A percentile compares a stretch with the other conserved stretches of the same genome.
Conservation (phyloP, 1,140 invertebrate genomes). For the Cardiocondyla obscurior region DNA sequence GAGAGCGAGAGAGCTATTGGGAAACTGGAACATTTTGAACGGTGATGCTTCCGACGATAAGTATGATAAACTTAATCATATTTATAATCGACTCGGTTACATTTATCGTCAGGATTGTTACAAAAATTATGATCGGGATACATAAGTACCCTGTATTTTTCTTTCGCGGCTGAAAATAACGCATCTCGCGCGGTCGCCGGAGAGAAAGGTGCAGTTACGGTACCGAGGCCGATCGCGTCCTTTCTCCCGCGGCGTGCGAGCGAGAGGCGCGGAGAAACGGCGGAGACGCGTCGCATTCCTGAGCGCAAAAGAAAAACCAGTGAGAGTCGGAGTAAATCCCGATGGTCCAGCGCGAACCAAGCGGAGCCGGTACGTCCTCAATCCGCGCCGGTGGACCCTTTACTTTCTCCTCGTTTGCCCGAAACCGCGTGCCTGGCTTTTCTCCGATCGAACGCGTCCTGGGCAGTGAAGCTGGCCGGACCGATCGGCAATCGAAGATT, state of each 20-base stretch:
- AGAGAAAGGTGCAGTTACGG: conserved; percentile 76
- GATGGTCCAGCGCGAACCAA: conserved; percentile 50
- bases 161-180: conserved; percentile 74
- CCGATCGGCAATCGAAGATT: too few species aligned
- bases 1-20: too few species aligned
- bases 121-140: too few species aligned
- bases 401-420: conserved; percentile 39
- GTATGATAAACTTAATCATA: too few species aligned
- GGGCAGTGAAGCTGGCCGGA: too few species aligned
- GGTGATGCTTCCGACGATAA: too few species aligned
- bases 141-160: too few species aligned
- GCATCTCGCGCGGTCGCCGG: conserved; percentile 45
- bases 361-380: conserved; percentile 22
- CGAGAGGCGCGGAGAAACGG: conserved; percentile 66
- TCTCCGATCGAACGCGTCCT: neutral
- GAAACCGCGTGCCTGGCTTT: neutral
- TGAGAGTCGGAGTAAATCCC: conserved; percentile 65
- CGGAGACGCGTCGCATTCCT: conserved; percentile 67
- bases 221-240: conserved; percentile 63
- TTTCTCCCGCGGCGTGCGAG: conserved; percentile 62
- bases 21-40: too few species aligned
- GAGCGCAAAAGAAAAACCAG: conserved; percentile 72
- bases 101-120: too few species aligned
- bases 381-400: neutral
- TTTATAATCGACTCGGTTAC: too few species aligned